Conservation (phyloP, 2,888 invertebrate species). For the Eupithecia dodoneata region DNA sequence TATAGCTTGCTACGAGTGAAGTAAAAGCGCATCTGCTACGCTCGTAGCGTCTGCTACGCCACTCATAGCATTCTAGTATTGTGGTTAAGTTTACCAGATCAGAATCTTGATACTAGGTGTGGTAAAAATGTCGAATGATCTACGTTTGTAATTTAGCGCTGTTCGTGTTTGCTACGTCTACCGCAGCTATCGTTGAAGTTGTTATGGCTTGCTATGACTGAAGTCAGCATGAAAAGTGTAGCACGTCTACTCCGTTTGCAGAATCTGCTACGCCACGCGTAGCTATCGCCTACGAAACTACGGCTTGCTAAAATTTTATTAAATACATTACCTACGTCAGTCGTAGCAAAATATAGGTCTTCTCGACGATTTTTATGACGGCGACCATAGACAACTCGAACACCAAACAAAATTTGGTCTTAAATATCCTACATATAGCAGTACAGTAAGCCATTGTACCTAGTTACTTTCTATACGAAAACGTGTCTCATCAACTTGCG, state of each 20-base stretch:
- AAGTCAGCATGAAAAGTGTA: background rate
- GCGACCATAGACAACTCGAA: too few relatives aligned
- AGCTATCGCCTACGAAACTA: background rate
- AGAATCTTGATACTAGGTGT: background rate
- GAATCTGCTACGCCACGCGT: background rate
- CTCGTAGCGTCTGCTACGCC: background rate
- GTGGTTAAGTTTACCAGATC: background rate
- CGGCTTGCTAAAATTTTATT: background rate
- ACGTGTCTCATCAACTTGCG: background rate
- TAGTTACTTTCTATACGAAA: background rate
- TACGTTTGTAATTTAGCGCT: background rate
- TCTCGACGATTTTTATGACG: background rate
- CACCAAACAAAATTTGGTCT: background rate
- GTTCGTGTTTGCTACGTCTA: background rate
- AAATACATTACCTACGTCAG: background rate
- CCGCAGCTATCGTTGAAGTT: too few relatives aligned
- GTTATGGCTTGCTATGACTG: background rate
- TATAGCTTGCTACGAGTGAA: background rate
- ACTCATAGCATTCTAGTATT: background rate
- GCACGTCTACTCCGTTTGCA: background rate
- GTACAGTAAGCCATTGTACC: background rate
- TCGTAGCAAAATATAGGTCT: background rate
- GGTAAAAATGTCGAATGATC: background rate
- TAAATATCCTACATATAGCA: background rate
- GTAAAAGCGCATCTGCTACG: conserved; percentile 17